Percentiles rank a stretch among this genome's conserved stretches.
These are phyloP conservation scores for Falco cherrug DNA, from an alignment of 2,797 vertebrate genomes.

Conservation along the genomic window DNA sequence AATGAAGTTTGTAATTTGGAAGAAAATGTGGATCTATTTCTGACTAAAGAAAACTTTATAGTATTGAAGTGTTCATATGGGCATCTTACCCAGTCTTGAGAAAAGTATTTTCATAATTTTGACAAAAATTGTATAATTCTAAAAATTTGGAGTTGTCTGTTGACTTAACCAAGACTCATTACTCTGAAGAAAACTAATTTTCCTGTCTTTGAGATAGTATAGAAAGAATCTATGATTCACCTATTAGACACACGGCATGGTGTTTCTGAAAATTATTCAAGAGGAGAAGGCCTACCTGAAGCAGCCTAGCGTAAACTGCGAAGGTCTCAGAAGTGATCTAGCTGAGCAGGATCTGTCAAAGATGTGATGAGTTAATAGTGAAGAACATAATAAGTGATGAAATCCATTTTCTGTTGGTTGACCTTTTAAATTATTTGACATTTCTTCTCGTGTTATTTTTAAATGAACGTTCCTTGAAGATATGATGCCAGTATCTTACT, in stretches of 20 bases:
- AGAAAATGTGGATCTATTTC: not conserved
- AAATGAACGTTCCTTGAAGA: slow-evolving; percentile 27
- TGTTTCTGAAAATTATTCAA: slow-evolving; percentile 52
- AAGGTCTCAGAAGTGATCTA: not conserved
- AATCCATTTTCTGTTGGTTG: slow-evolving; percentile 7
- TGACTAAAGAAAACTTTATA: not conserved
- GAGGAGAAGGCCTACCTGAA: slow-evolving; percentile 16
- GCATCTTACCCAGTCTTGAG: not conserved
- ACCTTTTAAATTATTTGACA: slow-evolving; percentile 24
- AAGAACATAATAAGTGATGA: slow-evolving; percentile 4
- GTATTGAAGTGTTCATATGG: not conserved
- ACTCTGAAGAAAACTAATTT: not conserved
- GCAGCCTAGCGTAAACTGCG: not conserved
- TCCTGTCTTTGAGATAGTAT: not conserved
- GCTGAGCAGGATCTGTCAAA: slow-evolving; percentile 24
- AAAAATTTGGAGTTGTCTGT: not conserved
- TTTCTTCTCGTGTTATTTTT: slow-evolving; percentile 41
- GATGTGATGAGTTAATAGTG: slow-evolving; percentile 37
- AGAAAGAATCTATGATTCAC: not conserved
- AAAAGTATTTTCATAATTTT: not conserved
- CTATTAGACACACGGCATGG: not conserved
- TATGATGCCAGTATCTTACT: not conserved
- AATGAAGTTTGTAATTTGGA: not conserved
- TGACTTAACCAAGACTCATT: not conserved
- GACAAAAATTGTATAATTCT: not conserved